Evolutionary conservation across 2,113 vertebrate species (phyloP).

Genomic region (Excalfactoria chinensis): DNA sequence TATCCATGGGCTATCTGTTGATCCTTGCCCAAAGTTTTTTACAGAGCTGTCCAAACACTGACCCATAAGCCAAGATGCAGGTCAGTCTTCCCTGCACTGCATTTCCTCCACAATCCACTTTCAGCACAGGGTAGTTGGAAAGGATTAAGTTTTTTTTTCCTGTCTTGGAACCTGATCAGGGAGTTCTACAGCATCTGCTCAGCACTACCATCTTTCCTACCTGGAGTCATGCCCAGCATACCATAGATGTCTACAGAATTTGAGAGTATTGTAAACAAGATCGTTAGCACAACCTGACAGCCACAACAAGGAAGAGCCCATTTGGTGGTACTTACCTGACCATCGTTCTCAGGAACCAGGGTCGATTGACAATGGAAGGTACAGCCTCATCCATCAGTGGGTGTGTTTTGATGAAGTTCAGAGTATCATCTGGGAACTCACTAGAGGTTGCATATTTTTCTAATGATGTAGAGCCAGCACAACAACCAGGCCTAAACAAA

Average conservation of each 20-base stretch:
- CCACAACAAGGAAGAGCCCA: not conserved
- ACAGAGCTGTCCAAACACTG: not conserved
- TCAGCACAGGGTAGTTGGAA: not conserved
- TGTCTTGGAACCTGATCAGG: conserved; percentile 27
- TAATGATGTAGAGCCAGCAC: conserved; percentile 86
- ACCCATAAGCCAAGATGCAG: not conserved
- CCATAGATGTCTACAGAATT: conserved; percentile 32
- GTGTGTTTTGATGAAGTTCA: conserved; percentile 99
- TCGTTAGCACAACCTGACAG: not conserved
- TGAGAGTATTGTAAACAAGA: not conserved
- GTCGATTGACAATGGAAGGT: conserved; percentile 91
- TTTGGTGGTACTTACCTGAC: conserved; percentile 86
- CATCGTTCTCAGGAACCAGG: conserved; percentile 99
- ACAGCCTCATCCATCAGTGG: conserved; percentile 98
- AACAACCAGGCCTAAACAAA: conserved; percentile 89
- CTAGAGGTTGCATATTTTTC: conserved; percentile 93
- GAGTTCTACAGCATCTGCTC: conserved; percentile 30
- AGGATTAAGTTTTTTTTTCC: not conserved
- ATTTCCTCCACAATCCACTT: conserved; percentile 34
- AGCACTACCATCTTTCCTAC: not conserved
- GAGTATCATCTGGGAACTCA: conserved; percentile 96
- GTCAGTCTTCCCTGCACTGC: not conserved
- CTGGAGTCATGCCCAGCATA: conserved; percentile 48
- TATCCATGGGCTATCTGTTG: not conserved
- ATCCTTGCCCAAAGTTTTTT: not conserved